phyloP scores from a whole-genome alignment of 1,140 invertebrate species.

The Uloborus diversus region DNA sequence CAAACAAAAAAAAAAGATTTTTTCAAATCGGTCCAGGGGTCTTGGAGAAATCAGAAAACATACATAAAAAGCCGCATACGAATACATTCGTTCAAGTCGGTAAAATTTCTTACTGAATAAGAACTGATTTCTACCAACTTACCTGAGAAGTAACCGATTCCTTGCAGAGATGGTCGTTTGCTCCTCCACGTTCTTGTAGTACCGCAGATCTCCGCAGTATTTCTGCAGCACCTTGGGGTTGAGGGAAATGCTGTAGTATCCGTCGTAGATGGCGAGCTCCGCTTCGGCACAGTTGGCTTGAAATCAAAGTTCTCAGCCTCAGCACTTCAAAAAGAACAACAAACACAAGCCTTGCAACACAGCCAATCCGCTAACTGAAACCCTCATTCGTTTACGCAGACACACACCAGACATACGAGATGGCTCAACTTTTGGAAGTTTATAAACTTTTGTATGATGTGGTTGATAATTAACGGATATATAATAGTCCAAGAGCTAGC shows the following conservation, averaged over 20 bases:
- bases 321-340: constrained; percentile 1
- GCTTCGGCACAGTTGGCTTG: constrained; percentile 61
- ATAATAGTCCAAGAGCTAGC: no score
- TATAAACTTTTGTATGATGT: no score
- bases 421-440: neutral
- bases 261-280: constrained; percentile 62
- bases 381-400: neutral
- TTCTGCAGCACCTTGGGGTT: constrained; percentile 59
- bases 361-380: neutral
- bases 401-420: neutral
- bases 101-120: no score
- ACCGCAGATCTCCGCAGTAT: constrained; percentile 63
- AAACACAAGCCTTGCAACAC: neutral
- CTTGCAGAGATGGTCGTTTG: constrained; percentile 61
- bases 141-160: constrained; percentile 63
- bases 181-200: constrained; percentile 64
- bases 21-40: no score
- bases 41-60: no score
- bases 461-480: no score
- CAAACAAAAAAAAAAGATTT: no score
- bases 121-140: no score
- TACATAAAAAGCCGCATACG: no score
- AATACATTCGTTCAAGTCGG: no score
- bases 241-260: constrained; percentile 61
- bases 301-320: constrained; percentile 26